These are phyloP conservation scores for Xestia rhomboidea DNA, from an alignment of 2,888 invertebrate species.

Conservation along the genomic window DNA sequence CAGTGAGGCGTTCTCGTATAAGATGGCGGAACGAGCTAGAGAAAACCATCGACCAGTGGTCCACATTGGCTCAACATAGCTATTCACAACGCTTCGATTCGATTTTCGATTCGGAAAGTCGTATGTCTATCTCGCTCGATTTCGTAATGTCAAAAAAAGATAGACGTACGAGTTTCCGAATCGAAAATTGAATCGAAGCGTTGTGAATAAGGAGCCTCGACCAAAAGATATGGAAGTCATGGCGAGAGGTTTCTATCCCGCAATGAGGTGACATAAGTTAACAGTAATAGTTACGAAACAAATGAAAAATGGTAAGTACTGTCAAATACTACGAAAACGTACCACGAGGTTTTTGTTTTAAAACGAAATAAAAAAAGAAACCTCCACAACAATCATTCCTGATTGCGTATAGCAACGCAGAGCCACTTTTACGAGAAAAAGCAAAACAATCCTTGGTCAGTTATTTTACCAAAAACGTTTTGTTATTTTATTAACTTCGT, in stretches of 20 bases:
- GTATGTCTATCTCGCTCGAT: no score
- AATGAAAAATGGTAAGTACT: background rate
- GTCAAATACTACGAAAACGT: background rate
- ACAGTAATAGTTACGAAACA: background rate
- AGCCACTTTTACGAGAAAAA: slow-evolving; percentile 9
- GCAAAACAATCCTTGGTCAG: slow-evolving; percentile 11
- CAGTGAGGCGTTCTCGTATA: background rate
- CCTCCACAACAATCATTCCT: background rate
- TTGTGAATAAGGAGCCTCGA: no score
- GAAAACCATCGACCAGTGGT: background rate
- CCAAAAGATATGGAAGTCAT: background rate
- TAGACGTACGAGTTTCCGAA: no score
- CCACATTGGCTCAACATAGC: background rate
- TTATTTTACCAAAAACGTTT: slow-evolving; percentile 26
- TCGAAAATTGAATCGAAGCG: no score
- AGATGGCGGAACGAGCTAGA: background rate
- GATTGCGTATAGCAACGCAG: slow-evolving; percentile 1
- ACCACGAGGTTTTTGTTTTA: background rate
- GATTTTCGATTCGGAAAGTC: no score
- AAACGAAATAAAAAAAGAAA: background rate
- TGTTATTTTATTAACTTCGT: slow-evolving; percentile 17
- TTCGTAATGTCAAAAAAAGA: no score
- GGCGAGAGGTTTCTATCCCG: rapidly evolving
- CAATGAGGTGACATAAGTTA: background rate
- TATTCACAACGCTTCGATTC: no score